phyloP scores from a whole-genome alignment of 2,113 vertebrate species.

The Phyllopteryx taeniolatus region DNA sequence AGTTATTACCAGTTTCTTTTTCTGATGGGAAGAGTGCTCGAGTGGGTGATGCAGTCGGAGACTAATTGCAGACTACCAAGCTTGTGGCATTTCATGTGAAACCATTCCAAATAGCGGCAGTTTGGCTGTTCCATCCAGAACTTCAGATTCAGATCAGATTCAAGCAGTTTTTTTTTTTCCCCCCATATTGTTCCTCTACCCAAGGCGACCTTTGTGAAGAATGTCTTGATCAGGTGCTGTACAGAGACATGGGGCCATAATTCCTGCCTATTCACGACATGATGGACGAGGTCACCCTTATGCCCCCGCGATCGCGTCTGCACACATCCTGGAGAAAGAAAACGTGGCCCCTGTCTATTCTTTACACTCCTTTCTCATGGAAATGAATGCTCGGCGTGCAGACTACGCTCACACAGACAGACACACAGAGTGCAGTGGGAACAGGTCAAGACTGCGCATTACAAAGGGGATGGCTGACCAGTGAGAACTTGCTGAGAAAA shows the following conservation, averaged over 20 bases:
- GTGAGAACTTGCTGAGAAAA: slow-evolving; percentile 50
- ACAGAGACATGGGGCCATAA: slow-evolving; percentile 38
- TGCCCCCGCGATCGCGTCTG: slow-evolving; percentile 37
- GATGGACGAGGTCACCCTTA: slow-evolving; percentile 57
- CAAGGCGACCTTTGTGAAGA: slow-evolving; percentile 50
- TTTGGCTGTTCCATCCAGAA: slow-evolving; percentile 18
- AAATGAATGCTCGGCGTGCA: slow-evolving; percentile 47
- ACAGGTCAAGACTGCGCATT: slow-evolving; percentile 63
- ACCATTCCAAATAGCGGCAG: background rate
- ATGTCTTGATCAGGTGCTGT: slow-evolving; percentile 48
- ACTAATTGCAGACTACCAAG: no score
- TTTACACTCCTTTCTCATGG: slow-evolving; percentile 66
- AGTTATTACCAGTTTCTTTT: background rate
- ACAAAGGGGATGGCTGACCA: slow-evolving; percentile 66
- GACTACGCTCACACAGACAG: slow-evolving; percentile 27
- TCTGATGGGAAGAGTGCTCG: background rate
- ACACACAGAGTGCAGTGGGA: slow-evolving; percentile 45
- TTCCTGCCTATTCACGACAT: slow-evolving; percentile 51
- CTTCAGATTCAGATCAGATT: slow-evolving; percentile 16
- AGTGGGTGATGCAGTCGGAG: no score
- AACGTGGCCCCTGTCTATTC: slow-evolving; percentile 61
- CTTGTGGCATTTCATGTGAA: background rate
- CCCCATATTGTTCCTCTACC: slow-evolving; percentile 20
- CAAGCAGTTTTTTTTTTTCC: slow-evolving; percentile 7
- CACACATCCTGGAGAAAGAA: slow-evolving; percentile 40